Evolutionary conservation across 1,140 invertebrate genomes (phyloP), one percentile per base, ranked within the genome.

Genomic region (Andrena cerasifolii): DNA sequence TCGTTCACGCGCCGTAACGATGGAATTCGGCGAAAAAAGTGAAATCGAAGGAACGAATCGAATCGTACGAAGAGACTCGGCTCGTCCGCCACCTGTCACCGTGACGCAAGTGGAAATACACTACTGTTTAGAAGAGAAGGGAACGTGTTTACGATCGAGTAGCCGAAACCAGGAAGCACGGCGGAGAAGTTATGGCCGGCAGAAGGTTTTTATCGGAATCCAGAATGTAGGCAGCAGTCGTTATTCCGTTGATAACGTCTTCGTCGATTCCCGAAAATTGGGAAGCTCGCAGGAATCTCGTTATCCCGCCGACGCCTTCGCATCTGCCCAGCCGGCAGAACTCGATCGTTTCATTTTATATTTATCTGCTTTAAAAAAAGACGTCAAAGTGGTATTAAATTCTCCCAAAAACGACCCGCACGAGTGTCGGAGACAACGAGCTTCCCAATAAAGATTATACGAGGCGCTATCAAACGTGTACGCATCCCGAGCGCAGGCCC

Each of bases 1-100:
- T 73, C 31, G 63, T 10, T 21, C 28, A 16, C 51, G 31, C 26
- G 14, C 5, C 3, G 18, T 0, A 36, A 16, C 40, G 28, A 68
- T 47, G 63, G 45, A 77, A 81, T 72, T 78, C 61, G 18, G 51
- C 18, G 66, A 66, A 67, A 77, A 67, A 65, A 83, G 59, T 78
- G 65, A 82, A 78, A 82, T 78, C 40, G 24, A 28, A 26, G n/a
- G 2, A 2, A 18, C 16, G 26, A 24, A 16, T 5, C 12, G 36
- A 45, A 14, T 7, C 5, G 24, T 1, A n/a, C 3, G 12, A n/a
- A 14, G 31, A 24, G 1, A 6, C 4, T 1, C 5, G 31, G 10
- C 31, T 53, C 26, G 2, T n/a, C 28, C 7, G 7, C 16, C 8
- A 61, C 18, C 12, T 73, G 21, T 28, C 53, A 21, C 12, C 49